phyloP scores from a whole-genome alignment of 2,797 vertebrate species.

The Lutjanus campechanus region DNA sequence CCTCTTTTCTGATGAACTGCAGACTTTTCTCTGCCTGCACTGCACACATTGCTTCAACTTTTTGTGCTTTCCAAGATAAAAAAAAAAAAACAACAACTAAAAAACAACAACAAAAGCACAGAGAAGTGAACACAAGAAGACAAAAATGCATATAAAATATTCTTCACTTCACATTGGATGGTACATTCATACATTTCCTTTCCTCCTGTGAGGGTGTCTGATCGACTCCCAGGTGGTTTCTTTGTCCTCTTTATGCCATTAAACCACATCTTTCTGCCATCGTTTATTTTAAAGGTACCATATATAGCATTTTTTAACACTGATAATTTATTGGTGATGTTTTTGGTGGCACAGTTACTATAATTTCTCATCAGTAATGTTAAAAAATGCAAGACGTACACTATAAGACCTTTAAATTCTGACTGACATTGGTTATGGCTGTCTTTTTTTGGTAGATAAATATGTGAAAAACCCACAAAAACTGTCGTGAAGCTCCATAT shows the following conservation, averaged over 20 bases:
- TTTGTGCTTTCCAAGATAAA: conserved; percentile 81
- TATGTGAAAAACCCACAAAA: not conserved
- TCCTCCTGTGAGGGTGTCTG: conserved; percentile 28
- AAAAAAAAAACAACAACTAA: conserved; percentile 32
- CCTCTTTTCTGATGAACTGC: not conserved
- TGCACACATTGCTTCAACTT: conserved; percentile 36
- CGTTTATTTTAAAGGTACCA: not conserved
- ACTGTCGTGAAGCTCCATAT: no score
- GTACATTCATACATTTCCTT: conserved; percentile 82
- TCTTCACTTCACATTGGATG: conserved; percentile 85
- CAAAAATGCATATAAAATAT: conserved; percentile 57
- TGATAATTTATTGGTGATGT: not conserved
- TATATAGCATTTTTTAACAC: not conserved
- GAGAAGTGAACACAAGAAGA: conserved; percentile 40
- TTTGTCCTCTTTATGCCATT: not conserved
- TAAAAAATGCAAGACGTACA: not conserved
- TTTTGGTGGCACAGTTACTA: not conserved
- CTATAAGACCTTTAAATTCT: not conserved
- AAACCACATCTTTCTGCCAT: not conserved
- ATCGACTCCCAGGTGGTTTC: conserved; percentile 30
- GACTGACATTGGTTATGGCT: not conserved
- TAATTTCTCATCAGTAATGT: not conserved
- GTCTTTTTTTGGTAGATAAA: conserved; percentile 28
- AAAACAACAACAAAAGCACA: conserved; percentile 30
- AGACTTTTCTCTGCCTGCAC: not conserved